phyloP scores from a whole-genome alignment of 2,113 vertebrate genomes.

The Neotragus moschatus region DNA sequence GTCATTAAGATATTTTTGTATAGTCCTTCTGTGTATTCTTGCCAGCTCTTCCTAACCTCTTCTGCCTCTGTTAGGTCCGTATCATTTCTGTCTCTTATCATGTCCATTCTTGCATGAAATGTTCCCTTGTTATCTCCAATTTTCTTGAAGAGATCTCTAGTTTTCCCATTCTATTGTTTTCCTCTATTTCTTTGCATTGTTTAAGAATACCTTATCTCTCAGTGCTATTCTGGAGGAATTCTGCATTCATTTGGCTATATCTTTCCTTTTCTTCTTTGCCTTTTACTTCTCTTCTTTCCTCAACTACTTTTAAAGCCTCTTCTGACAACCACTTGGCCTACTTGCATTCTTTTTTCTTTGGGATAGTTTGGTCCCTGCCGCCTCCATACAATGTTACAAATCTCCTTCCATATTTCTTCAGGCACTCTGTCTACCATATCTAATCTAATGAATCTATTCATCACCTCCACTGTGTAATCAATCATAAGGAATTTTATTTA shows the following conservation, averaged over 20 bases:
- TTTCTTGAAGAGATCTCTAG: not conserved
- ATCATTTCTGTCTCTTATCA: not conserved
- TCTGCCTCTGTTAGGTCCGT: not conserved
- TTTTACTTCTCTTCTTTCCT: not conserved
- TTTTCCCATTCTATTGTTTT: not conserved
- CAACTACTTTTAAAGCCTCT: not conserved
- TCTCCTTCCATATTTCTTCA: not conserved
- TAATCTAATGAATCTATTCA: not conserved
- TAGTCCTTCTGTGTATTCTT: too few species aligned
- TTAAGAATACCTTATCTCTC: not conserved
- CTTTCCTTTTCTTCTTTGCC: not conserved
- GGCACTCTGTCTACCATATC: not conserved
- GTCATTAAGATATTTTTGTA: not conserved
- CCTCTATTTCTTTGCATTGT: not conserved
- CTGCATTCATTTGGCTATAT: not conserved
- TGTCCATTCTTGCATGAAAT: not conserved
- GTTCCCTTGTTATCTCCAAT: not conserved
- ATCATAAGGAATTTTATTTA: not conserved
- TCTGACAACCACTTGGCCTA: not conserved
- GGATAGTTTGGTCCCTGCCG: not conserved
- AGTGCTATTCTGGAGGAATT: not conserved
- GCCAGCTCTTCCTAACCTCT: not conserved
- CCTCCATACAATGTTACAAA: not conserved
- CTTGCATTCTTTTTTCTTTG: not conserved
- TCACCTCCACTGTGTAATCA: not conserved